Evolutionary conservation across 2,888 invertebrate genomes (phyloP).

Genomic region (Campopleginae sp.): DNA sequence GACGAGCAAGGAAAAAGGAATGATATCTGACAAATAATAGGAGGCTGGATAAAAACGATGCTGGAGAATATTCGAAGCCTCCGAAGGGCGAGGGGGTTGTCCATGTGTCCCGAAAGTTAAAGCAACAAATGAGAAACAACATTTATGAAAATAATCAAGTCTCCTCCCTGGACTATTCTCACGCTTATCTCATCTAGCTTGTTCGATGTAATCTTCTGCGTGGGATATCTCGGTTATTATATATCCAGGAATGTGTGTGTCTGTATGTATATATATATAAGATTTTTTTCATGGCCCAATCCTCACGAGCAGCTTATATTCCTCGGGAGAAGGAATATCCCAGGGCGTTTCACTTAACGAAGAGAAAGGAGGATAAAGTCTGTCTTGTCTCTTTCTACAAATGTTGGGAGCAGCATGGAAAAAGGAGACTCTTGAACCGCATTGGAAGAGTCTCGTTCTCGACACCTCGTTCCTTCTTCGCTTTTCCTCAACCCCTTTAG

Average conservation of each 20-base stretch:
- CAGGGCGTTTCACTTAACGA: conserved; percentile 62
- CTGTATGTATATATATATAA: background rate
- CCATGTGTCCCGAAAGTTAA: background rate
- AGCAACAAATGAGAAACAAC: conserved; percentile 31
- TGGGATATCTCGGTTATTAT: conserved; percentile 29
- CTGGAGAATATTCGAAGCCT: background rate
- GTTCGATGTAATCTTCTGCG: conserved; percentile 16
- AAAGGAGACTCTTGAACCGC: conserved; percentile 33
- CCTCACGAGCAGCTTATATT: conserved; percentile 33
- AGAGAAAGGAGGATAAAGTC: conserved; percentile 42
- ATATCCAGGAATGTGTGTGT: background rate
- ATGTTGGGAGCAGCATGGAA: background rate
- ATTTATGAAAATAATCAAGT: conserved; percentile 56
- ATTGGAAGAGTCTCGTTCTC: conserved; percentile 55
- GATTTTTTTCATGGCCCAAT: conserved; percentile 3
- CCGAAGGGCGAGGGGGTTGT: background rate
- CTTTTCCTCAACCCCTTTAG: conserved; percentile 8
- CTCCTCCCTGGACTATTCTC: background rate
- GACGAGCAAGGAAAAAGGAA: conserved; percentile 13
- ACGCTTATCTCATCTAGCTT: conserved; percentile 27
- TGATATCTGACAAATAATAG: conserved; percentile 33
- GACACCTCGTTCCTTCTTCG: conserved; percentile 47
- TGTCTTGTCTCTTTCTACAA: conserved; percentile 18
- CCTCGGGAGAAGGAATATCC: conserved; percentile 47
- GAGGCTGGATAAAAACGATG: background rate